These are phyloP conservation scores for Micrastur ruficollis DNA, from an alignment of 2,797 vertebrate genomes.

Conservation along the genomic window DNA sequence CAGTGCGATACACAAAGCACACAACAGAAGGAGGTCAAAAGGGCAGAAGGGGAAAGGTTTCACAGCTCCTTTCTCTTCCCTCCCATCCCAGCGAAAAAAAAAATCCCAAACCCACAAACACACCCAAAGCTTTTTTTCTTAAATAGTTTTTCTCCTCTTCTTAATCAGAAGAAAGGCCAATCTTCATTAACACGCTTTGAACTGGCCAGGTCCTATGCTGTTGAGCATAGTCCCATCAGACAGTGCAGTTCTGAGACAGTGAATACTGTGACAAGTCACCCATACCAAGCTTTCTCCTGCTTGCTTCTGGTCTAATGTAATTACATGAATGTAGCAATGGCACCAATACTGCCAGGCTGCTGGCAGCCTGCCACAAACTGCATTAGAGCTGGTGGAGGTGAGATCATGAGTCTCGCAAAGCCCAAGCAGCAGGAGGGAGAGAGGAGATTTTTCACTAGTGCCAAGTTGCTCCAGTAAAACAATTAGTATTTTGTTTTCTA, in stretches of 20 bases:
- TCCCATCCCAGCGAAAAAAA: neutral
- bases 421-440: neutral
- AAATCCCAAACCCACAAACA: neutral
- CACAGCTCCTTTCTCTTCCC: neutral
- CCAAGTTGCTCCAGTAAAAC: neutral
- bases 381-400: neutral
- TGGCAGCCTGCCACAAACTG: conserved; percentile 4
- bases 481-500: neutral
- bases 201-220: neutral
- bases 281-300: neutral
- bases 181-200: neutral
- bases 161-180: neutral
- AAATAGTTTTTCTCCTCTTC: neutral
- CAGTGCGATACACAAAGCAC: neutral
- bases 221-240: neutral
- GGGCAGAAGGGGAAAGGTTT: neutral
- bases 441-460: neutral
- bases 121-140: neutral
- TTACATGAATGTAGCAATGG: neutral
- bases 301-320: neutral
- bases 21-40: neutral
- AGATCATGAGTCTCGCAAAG: neutral
- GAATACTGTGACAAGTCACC: neutral
- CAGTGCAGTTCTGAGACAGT: neutral
- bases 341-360: neutral